A percentile compares a stretch with the other conserved stretches of the same genome.
Conservation (phyloP, 2,113 vertebrate species). For the Thalassoma bifasciatum region DNA sequence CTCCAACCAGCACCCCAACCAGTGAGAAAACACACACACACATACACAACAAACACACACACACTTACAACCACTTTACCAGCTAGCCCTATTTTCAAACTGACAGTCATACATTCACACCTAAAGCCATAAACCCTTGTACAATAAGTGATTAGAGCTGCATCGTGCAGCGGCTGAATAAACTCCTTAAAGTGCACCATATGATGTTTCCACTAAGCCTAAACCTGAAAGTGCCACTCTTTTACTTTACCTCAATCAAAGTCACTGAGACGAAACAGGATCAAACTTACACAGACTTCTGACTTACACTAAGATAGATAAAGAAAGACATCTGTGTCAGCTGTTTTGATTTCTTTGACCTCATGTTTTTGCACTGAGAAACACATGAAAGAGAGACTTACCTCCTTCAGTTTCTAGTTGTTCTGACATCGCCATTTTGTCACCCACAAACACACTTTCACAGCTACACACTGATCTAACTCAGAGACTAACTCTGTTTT, state of each 20-base stretch:
- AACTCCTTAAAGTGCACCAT: slow-evolving; percentile 51
- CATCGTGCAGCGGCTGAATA: slow-evolving; percentile 36
- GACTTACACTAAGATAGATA: not conserved
- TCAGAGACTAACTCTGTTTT: slow-evolving; percentile 58
- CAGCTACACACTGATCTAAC: slow-evolving; percentile 61
- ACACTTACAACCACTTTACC: slow-evolving; percentile 44
- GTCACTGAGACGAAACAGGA: not conserved
- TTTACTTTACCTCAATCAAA: slow-evolving; percentile 53
- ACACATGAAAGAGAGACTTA: slow-evolving; percentile 51
- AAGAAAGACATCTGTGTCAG: slow-evolving; percentile 10
- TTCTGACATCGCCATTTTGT: slow-evolving; percentile 76
- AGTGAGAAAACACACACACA: slow-evolving; percentile 20
- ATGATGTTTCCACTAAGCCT: slow-evolving; percentile 58
- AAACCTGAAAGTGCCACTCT: slow-evolving; percentile 58
- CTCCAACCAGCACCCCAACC: slow-evolving; percentile 73
- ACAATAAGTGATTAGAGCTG: slow-evolving; percentile 65
- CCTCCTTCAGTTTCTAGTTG: slow-evolving; percentile 72
- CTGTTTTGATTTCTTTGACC: slow-evolving; percentile 2
- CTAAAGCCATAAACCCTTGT: slow-evolving; percentile 67
- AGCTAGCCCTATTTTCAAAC: slow-evolving; percentile 55
- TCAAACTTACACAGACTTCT: not conserved
- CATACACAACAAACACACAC: slow-evolving; percentile 25
- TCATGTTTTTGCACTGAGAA: slow-evolving; percentile 6
- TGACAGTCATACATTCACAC: slow-evolving; percentile 61
- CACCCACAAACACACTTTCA: slow-evolving; percentile 63